These are phyloP conservation scores for Alcis repandata DNA, from an alignment of 2,888 invertebrate genomes.

Conservation along the genomic window DNA sequence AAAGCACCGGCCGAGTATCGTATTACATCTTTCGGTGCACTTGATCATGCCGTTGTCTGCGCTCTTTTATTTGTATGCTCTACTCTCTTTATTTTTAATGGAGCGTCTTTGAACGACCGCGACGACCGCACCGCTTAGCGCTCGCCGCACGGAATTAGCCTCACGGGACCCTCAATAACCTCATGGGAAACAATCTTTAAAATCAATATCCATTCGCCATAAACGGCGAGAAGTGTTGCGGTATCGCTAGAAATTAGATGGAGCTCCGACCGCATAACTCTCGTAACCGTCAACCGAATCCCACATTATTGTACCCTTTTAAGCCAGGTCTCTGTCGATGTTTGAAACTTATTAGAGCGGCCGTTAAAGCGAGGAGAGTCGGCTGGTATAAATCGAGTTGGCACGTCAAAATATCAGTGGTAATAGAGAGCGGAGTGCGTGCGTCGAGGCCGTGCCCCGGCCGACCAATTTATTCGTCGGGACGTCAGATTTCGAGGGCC, in stretches of 20 bases:
- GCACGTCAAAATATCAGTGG: slow-evolving; percentile 78
- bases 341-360: slow-evolving; percentile 68
- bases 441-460: slow-evolving; percentile 64
- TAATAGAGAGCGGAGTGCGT: slow-evolving; percentile 75
- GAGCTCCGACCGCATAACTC: slow-evolving; percentile 51
- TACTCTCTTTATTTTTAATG: slow-evolving; percentile 69
- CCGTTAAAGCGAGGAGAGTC: slow-evolving; percentile 62
- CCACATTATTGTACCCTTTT: slow-evolving; percentile 57
- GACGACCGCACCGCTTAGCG: slow-evolving; percentile 74
- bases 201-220: slow-evolving; percentile 67
- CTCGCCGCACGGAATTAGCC: slow-evolving; percentile 60
- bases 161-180: slow-evolving; percentile 55
- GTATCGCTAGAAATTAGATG: slow-evolving; percentile 50
- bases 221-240: slow-evolving; percentile 51
- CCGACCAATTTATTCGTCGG: slow-evolving; percentile 84
- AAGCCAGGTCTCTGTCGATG: slow-evolving; percentile 57
- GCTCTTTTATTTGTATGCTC: slow-evolving; percentile 75
- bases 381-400: slow-evolving; percentile 65
- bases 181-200: slow-evolving; percentile 60
- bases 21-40: slow-evolving; percentile 80
- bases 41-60: slow-evolving; percentile 81
- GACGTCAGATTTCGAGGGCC: slow-evolving; percentile 87
- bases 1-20: slow-evolving; percentile 76
- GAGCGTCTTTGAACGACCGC: slow-evolving; percentile 74
- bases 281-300: slow-evolving; percentile 58